Percentiles rank a stretch among this genome's conserved stretches.
Conservation (phyloP, 1,140 invertebrate species). For the Drosophila erecta region DNA sequence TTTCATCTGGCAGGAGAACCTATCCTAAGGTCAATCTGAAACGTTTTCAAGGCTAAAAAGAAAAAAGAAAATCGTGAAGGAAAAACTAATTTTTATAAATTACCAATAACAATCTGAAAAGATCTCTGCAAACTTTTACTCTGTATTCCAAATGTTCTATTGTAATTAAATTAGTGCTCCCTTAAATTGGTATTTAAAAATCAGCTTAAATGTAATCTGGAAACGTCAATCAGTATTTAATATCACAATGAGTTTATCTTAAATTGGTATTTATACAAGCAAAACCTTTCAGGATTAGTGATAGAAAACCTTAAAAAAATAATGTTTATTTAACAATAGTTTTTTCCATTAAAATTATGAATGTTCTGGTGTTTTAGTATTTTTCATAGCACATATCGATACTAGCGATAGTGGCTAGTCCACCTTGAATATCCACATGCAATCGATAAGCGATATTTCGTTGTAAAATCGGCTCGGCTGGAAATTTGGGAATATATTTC, state of each 20-base stretch:
- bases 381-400: too few species aligned
- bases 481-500: slow-evolving; percentile 3
- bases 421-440: neutral
- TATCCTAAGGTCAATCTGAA: slow-evolving; percentile 27
- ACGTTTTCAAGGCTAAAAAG: slow-evolving; percentile 34
- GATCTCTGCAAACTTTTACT: slow-evolving; percentile 17
- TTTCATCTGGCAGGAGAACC: slow-evolving; percentile 26
- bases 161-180: too few species aligned
- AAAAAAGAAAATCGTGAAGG: slow-evolving; percentile 15
- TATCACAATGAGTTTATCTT: neutral
- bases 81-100: slow-evolving; percentile 37
- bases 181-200: too few species aligned
- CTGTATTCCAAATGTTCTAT: too few species aligned
- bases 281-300: too few species aligned
- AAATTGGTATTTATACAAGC: neutral
- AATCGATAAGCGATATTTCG: slow-evolving; percentile 12
- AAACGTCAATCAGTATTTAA: neutral
- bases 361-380: too few species aligned
- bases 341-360: too few species aligned
- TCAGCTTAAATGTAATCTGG: neutral
- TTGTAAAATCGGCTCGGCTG: slow-evolving; percentile 12
- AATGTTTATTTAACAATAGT: too few species aligned
- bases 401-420: too few species aligned
- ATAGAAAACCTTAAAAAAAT: too few species aligned
- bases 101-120: too few species aligned